Evolutionary conservation across 2,113 vertebrate species (phyloP), one percentile per base, ranked within the genome.

Genomic region (Brachyhypopomus gauderio): DNA sequence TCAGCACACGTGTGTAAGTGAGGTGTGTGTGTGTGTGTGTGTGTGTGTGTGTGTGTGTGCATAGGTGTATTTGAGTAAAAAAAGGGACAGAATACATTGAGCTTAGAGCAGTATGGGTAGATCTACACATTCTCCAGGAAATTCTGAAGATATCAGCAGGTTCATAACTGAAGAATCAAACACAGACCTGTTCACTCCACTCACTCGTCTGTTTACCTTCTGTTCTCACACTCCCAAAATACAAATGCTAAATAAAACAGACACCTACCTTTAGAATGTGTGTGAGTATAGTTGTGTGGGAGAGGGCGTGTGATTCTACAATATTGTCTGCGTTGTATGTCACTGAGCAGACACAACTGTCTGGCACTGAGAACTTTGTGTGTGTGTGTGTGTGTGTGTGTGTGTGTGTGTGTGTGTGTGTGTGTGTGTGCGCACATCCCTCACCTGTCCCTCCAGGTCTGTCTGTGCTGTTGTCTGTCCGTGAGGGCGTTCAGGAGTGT

Each of bases 391-490:
- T 36, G 25, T 60, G 56, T 64, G 56, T 38, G 75, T 20, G 41
- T 78, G 41, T 34, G 45, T 70, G 66, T 59, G 63, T 62, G 66
- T 20, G 62, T 73, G 75, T 63, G 41, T 81, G 79, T 79, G 41
- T 81, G 30, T 69, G 30, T 75, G 81, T 55, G 59, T 66, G 78
- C 34, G 81, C 72, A 36, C 48, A 0, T 79, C 75, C 81, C 67
- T 92, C 87, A 99, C 98, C 98, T 97, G 90, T 91, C 90, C 67
- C 93, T 93, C 98, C 98, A 99, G 58, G 96, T 96, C 86, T 94
- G 92, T 84, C 97, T 93, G 83, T 96, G 95, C 80, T 93, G 94
- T 84, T 97, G 96, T 82, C 97, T 93, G 72, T 96, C 92, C 2
- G 88, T 92, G 86, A 98, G 93, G n/a, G 90, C 86, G 1, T 92